Percentiles rank a stretch among this genome's conserved stretches.
phyloP scores from a whole-genome alignment of 2,888 invertebrate species.

The Acanthosepion pharaonis region DNA sequence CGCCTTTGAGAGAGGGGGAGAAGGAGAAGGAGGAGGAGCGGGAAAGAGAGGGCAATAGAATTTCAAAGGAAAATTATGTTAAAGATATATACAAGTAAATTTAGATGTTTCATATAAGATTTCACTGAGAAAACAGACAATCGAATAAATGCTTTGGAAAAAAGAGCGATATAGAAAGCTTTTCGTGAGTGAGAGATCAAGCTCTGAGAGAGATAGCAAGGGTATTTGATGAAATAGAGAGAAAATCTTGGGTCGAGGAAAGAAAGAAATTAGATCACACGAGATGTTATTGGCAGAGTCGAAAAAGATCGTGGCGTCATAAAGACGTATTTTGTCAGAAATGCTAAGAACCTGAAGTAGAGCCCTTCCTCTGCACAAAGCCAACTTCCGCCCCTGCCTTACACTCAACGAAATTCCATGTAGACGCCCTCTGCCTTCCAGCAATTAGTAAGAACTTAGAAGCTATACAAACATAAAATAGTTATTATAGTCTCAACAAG shows the following conservation, averaged over 20 bases:
- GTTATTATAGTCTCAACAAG: not conserved
- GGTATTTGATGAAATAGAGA: not conserved
- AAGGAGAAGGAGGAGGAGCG: no score
- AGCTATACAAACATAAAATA: not conserved
- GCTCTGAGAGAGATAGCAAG: not conserved
- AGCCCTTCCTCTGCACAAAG: not conserved
- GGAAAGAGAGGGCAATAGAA: no score
- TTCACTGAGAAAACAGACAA: not conserved
- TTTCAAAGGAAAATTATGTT: no score
- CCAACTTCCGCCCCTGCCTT: not conserved
- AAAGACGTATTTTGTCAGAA: not conserved
- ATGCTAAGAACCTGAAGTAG: slow-evolving; percentile 33
- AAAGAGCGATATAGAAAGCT: not conserved
- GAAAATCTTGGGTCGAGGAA: not conserved
- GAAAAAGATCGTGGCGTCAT: not conserved
- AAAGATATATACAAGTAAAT: no score
- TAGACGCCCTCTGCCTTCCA: not conserved
- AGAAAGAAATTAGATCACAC: not conserved
- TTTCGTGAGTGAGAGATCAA: not conserved
- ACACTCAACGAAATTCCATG: not conserved
- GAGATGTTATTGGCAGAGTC: not conserved
- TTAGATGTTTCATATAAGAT: not conserved
- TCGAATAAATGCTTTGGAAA: not conserved
- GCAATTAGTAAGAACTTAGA: not conserved
- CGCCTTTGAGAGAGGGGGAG: no score